Base-by-base conservation (phyloP, 2,113 vertebrate genomes). In the Ornithorhynchus anatinus region DNA sequence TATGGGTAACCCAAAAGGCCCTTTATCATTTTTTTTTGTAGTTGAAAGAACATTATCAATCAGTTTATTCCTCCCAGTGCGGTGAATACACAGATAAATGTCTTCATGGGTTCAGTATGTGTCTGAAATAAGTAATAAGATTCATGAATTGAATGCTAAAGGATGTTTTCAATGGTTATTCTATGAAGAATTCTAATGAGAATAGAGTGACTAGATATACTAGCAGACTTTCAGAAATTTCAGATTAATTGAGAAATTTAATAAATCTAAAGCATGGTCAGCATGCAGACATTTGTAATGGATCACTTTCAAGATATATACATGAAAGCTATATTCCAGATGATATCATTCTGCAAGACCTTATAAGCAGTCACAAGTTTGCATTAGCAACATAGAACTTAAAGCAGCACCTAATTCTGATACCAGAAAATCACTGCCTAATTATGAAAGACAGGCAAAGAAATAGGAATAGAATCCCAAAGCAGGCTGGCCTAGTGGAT, bases 111-210 rank as follows among this genome's bases (percentile, higher is more conserved):
- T 69, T 15, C 53, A 63, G 31, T 59, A 13, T 58, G 36, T 39
- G 16, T 22, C 57, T 43, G 35, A 60, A 80, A 58, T 66, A 57
- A 57, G 17, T 33, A 67, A 43, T 32, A 53, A 7, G 51, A 51
- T 64, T 39, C 27, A 61, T n/a, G n/a, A 22, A 59, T 16, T 44
- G 63, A 72, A 77, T 77, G 35, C 27, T 52, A 81, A 63, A 42
- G 45, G 20, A n/a, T 64, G 5, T 14, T 42, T 36, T 59, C n/a
- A 8, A 58, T 50, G 40, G 17, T 43, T 63, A 50, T 23, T 54
- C 2, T n/a, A 39, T 11, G 27, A 38, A 48, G 31, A 32, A 10
- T 31, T 43, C 11, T 2, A 9, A 10, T 12, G 10, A 8, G 36
- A 31, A 33, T 20, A 42, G 33, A 8, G 2, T 45, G 14, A 17